phyloP scores from a whole-genome alignment of 2,797 vertebrate species.

The Protonibea diacanthus region DNA sequence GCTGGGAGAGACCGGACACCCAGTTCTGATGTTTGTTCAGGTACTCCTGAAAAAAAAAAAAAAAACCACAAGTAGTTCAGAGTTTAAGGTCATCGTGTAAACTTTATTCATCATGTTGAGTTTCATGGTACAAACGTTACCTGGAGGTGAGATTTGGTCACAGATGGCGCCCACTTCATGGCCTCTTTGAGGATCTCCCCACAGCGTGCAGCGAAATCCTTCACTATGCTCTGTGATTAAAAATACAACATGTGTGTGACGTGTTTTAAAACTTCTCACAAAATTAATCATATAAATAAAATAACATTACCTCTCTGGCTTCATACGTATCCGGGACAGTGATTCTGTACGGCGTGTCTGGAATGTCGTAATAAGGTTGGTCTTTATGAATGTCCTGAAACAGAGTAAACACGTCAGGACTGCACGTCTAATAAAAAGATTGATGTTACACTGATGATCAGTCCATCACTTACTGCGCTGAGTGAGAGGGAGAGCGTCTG shows the following conservation, averaged over 20 bases:
- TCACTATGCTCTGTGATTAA: slow-evolving; percentile 92
- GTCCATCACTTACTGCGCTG: slow-evolving; percentile 87
- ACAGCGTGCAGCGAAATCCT: slow-evolving; percentile 96
- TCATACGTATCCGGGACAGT: slow-evolving; percentile 95
- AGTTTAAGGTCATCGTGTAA: not conserved
- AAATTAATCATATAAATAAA: not conserved
- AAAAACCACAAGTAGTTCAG: not conserved
- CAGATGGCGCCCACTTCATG: slow-evolving; percentile 98
- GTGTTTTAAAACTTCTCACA: not conserved
- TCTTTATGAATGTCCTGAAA: slow-evolving; percentile 97
- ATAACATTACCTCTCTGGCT: slow-evolving; percentile 90
- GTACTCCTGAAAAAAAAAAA: slow-evolving; percentile 89
- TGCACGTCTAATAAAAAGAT: not conserved
- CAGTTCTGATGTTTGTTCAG: slow-evolving; percentile 98
- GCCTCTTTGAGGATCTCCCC: slow-evolving; percentile 98
- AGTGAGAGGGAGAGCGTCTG: slow-evolving; percentile 96
- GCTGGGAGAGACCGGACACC: slow-evolving; percentile 95
- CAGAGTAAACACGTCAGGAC: not conserved
- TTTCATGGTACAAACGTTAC: slow-evolving; percentile 69
- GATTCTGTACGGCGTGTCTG: slow-evolving; percentile 94
- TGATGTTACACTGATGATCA: not conserved
- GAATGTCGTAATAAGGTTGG: slow-evolving; percentile 97
- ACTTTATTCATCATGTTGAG: not conserved
- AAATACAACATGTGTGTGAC: fast-evolving
- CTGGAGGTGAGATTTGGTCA: slow-evolving; percentile 97